Base-by-base conservation (phyloP, 2,113 vertebrate species). In the Gobiocypris rarus region DNA sequence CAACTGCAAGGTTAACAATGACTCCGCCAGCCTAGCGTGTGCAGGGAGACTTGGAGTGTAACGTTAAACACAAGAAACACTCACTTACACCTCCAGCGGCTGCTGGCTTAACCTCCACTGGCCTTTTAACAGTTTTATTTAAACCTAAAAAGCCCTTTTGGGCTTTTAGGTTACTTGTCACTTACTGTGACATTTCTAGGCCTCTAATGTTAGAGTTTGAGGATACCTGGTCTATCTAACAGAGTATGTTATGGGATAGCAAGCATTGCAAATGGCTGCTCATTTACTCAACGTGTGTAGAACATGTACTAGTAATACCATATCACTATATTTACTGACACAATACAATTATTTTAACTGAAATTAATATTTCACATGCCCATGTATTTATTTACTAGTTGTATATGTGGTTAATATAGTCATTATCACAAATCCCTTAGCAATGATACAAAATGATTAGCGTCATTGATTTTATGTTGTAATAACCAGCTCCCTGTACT, bases 21-120 rank as follows among this genome's bases (percentile, higher is more conserved):
- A 45, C 34, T 83, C 38, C 54, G 22, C 61, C 48, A 24, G 38
- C 28, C 50, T 61, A 22, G 63, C 61, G 22, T 56, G 75, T 22
- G 15, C 26, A 24, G 24, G 54, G 48, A 78, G 74, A 26, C 83
- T 50, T 58, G 11, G 31, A 75, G 73, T n/a, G 8, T 14, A 78
- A 28, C 9, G 34, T 78, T 84, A 71, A 58, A 58, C 52, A 80
- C 65, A 22, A 84, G 75, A 73, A 61, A 67, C 14, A 7, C 56
- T 73, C 34, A 31, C 41, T 79, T 45, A 61, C 50, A 70, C 75
- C 56, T 70, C 24, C 63, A 58, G 45, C 10, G 19, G 74, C 75
- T 77, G 22, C 61, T 78, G 50, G 38, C 11, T 71, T 9, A 24
- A 31, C 69, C 69, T 58, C 54, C n/a, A 10, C 9, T 69, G 45